phyloP scores from a whole-genome alignment of 2,113 vertebrate genomes.

The Platysteira castanea region DNA sequence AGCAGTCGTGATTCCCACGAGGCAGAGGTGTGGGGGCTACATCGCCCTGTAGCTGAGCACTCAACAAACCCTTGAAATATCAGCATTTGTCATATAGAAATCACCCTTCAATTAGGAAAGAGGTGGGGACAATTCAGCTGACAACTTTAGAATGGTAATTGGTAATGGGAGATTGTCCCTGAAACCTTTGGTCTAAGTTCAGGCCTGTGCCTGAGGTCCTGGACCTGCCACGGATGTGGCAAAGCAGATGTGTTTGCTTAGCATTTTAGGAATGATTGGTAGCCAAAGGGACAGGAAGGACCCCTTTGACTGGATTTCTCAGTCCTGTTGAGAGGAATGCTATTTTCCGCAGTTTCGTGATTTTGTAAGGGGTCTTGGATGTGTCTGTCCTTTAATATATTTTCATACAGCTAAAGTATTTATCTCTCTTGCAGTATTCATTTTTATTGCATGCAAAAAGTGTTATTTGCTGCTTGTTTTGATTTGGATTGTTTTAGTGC shows the following conservation, averaged over 20 bases:
- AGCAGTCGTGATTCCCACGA: rapidly evolving
- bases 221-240: background rate
- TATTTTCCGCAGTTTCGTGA: background rate
- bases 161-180: background rate
- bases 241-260: background rate
- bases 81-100: background rate
- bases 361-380: background rate
- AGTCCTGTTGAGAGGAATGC: background rate
- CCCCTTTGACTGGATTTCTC: background rate
- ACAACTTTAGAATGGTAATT: background rate
- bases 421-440: background rate
- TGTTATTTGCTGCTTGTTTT: constrained; percentile 40
- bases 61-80: background rate
- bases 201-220: rapidly evolving
- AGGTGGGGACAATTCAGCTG: background rate
- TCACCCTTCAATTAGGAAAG: background rate
- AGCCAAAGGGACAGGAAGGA: background rate
- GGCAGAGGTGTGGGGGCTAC: background rate
- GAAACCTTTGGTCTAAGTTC: background rate
- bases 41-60: background rate
- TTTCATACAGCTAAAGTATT: background rate
- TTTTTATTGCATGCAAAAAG: constrained; percentile 51
- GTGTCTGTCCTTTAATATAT: background rate
- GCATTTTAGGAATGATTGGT: background rate
- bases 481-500: background rate